Percentiles rank a stretch among this genome's conserved stretches.
phyloP scores from a whole-genome alignment of 64 coral and sea anemone genomes.

The Cladopsammia gracilis region DNA sequence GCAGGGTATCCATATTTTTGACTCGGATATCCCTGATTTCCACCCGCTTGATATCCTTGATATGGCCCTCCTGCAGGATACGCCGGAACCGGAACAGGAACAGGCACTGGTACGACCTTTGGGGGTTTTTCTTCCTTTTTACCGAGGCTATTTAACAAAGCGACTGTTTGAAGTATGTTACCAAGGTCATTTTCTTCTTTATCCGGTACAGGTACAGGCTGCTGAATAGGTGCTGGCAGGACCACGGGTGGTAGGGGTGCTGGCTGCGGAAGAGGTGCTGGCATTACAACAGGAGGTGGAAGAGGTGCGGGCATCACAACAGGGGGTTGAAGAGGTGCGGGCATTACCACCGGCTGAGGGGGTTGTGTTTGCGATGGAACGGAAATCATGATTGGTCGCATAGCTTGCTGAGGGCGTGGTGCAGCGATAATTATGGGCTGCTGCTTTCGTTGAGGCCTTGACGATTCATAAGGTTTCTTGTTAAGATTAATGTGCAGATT shows the following conservation, averaged over 20 bases:
- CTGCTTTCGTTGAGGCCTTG: slow-evolving; percentile 23
- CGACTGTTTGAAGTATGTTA: slow-evolving; percentile 26
- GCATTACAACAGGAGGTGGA: background rate
- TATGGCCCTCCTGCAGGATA: background rate
- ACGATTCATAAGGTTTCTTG: slow-evolving; percentile 9
- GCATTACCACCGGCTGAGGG: background rate
- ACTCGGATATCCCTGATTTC: slow-evolving; percentile 30
- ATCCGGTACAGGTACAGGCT: background rate
- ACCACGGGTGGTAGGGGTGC: background rate
- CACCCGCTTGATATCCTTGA: background rate
- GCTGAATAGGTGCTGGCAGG: background rate
- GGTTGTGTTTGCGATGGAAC: background rate
- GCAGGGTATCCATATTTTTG: slow-evolving; percentile 17
- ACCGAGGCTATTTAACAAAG: slow-evolving; percentile 9
- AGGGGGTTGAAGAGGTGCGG: background rate
- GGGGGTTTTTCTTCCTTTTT: slow-evolving; percentile 43
- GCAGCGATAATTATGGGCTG: slow-evolving; percentile 1
- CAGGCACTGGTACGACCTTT: slow-evolving; percentile 36
- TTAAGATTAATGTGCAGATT: slow-evolving; percentile 9
- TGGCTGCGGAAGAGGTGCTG: background rate
- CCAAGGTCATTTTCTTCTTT: slow-evolving; percentile 21
- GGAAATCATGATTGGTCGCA: background rate
- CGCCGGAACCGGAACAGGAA: background rate
- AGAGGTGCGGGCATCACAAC: background rate
- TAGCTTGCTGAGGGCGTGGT: background rate